Base-by-base conservation (phyloP, 64 coral and sea anemone genomes). In the Montipora cactus region DNA sequence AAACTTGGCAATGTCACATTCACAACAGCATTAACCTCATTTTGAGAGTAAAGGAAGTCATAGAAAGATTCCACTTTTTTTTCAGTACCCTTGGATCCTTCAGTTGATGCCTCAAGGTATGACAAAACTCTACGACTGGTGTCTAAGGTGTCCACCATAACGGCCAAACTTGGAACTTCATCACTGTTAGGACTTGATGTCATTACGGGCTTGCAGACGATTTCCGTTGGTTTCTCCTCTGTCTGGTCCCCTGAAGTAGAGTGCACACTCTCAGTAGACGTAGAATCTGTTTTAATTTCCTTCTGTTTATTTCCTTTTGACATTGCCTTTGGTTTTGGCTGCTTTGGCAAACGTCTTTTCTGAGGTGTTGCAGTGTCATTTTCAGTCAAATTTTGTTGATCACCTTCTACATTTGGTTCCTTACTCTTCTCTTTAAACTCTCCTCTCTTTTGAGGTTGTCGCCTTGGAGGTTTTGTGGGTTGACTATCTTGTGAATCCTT, bases 1-100 rank as follows among this genome's bases (percentile, higher is more conserved):
- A 15, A 16, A 67, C 16, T 62, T 67, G 25, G 23, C 13, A 55
- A 87, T 2, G 75, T 82, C 23, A 15, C 62, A 70, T 66, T 46
- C 7, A 50, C 73, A 45, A 44, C 44, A 8, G 59, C 20, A 48
- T 52, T 25, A 64, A 10, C 20, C 47, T 21, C 92, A 8, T 66
- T 57, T 13, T 49, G 15, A 79, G 92, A 93, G 78, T 93, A 93
- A 8, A 93, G 74, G 44, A 79, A 93, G 51, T 93, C 92, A 93
- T 93, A 93, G 78, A 93, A 93, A 7, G 92, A 93, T 69, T 88
- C 67, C 19, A 73, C 92, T 61, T 77, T 69, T 59, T 73, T 85
- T 2, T 9, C 77, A 4, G 16, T 50, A 47, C 79, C 48, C 4
- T 14, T 66, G 22, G 67, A 22, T 4, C 25, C 67, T 7, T 76